Percentiles rank a stretch among this genome's conserved stretches.
Conservation (phyloP, 1,140 invertebrate genomes). For the Drosophila rhopaloa region DNA sequence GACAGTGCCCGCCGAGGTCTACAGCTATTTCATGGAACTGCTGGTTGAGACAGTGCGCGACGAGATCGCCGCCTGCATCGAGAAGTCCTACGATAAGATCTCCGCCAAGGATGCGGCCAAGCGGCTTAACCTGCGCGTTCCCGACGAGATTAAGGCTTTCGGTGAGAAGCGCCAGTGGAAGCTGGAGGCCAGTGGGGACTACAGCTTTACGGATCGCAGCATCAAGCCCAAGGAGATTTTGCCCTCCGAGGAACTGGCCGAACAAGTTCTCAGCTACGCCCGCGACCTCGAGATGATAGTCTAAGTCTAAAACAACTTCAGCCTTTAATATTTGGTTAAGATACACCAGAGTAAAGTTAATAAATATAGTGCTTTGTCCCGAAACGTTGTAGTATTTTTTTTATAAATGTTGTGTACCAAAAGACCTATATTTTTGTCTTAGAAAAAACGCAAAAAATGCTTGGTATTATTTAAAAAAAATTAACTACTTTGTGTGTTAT, state of each 20-base stretch:
- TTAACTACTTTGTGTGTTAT: too few relatives aligned
- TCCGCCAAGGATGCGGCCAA: conserved; percentile 94
- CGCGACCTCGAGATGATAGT: conserved; percentile 99
- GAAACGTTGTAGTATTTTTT: too few relatives aligned
- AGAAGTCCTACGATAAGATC: conserved; percentile 97
- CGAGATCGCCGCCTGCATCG: conserved; percentile 98
- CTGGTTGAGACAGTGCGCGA: conserved; percentile 97
- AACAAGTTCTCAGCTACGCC: conserved; percentile 98
- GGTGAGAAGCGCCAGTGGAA: conserved; percentile 93
- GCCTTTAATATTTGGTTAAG: conserved; percentile 7
- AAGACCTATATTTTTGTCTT: too few relatives aligned
- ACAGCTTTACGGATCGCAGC: conserved; percentile 89
- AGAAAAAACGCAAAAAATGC: too few relatives aligned
- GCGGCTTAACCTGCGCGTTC: conserved; percentile 94
- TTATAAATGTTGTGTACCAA: too few relatives aligned
- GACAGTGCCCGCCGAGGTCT: conserved; percentile 98
- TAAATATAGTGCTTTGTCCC: too few relatives aligned
- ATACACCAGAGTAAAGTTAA: conserved; percentile 32
- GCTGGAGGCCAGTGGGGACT: conserved; percentile 91
- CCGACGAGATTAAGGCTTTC: conserved; percentile 92
- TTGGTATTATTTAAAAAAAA: too few relatives aligned
- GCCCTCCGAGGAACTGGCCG: conserved; percentile 94
- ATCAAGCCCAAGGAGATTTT: conserved; percentile 92
- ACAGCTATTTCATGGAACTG: conserved; percentile 99
- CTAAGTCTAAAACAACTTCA: conserved; percentile 85